phyloP scores from a whole-genome alignment of 2,888 invertebrate species.

The Myathropa florea region DNA sequence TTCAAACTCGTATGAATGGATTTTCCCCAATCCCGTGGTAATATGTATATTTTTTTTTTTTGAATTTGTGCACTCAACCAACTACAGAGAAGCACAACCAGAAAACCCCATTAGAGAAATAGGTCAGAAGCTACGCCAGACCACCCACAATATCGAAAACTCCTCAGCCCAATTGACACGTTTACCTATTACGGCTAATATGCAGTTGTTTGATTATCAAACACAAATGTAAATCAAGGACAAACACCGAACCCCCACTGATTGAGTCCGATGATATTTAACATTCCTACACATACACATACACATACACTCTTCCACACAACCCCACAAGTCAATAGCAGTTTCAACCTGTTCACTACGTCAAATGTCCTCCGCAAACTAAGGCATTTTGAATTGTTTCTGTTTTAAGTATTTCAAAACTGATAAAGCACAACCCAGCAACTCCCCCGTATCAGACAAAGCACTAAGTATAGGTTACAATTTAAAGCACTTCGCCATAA shows the following conservation, averaged over 20 bases:
- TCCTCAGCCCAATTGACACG: conserved; percentile 4
- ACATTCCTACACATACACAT: conserved; percentile 32
- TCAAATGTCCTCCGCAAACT: conserved; percentile 10
- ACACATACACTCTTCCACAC: background rate
- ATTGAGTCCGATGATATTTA: conserved; percentile 18
- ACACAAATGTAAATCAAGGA: conserved; percentile 63
- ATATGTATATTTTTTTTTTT: background rate
- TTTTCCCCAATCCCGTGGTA: background rate
- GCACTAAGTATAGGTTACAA: conserved; percentile 7
- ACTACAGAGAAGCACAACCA: background rate
- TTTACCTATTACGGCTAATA: conserved; percentile 39
- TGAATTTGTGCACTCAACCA: background rate
- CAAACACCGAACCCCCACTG: conserved; percentile 12
- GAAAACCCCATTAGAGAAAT: background rate
- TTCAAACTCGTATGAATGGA: background rate
- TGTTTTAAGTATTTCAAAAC: conserved; percentile 10
- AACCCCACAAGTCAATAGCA: conserved; percentile 9
- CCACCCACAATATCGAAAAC: background rate
- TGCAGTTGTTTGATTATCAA: conserved; percentile 52
- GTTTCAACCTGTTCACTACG: conserved; percentile 12
- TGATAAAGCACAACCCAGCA: background rate
- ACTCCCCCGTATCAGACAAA: background rate
- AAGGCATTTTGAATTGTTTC: background rate
- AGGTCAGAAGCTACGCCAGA: conserved; percentile 38
- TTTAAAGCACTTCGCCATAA: conserved; percentile 32